Conservation (phyloP, 2,113 vertebrate genomes). For the Puntigrus tetrazona region DNA sequence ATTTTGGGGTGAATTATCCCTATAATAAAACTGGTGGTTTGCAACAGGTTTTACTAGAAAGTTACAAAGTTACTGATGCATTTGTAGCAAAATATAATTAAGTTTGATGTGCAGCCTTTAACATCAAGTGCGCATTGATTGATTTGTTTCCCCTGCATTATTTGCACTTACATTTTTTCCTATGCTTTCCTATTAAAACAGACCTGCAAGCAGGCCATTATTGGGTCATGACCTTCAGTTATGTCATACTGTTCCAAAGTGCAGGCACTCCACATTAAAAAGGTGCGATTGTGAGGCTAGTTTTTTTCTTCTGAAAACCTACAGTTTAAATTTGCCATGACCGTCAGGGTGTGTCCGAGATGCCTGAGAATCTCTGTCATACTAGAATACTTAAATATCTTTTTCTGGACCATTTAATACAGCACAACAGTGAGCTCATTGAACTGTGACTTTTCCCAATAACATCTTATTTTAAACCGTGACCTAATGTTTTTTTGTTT, state of each 20-base stretch:
- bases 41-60: neutral
- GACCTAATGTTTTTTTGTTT: constrained; percentile 18
- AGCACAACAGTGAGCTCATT: neutral
- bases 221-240: neutral
- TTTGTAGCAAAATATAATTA: neutral
- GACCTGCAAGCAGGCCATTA: neutral
- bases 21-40: neutral
- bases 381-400: neutral
- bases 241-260: neutral
- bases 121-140: neutral
- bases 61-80: neutral
- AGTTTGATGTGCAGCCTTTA: neutral
- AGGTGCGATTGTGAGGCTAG: neutral
- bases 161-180: neutral
- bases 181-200: neutral
- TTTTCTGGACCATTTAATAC: constrained; percentile 17
- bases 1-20: neutral
- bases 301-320: neutral
- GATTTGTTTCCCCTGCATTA: neutral
- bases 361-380: constrained; percentile 11
- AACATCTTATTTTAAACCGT: constrained; percentile 29
- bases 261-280: neutral
- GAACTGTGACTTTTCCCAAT: constrained; percentile 5
- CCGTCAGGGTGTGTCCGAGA: constrained; percentile 28
- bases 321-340: constrained; percentile 20